These are phyloP conservation scores for Aulostomus chinensis DNA, from an alignment of 2,797 vertebrate genomes.

Conservation along the genomic window DNA sequence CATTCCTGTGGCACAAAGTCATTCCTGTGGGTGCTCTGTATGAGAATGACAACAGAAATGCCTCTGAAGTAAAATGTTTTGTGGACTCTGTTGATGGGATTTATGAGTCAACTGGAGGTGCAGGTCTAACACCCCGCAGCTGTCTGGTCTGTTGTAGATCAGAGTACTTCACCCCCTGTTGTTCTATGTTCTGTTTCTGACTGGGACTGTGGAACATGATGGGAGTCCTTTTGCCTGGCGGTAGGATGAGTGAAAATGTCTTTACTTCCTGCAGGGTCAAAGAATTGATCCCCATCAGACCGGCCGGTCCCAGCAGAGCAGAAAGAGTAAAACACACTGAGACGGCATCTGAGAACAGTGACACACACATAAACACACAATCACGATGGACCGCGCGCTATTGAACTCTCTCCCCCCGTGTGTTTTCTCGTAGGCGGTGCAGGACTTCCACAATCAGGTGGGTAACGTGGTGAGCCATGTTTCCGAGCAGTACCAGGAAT, in stretches of 20 bases:
- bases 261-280: conserved; percentile 77
- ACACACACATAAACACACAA: not conserved
- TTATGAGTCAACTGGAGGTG: not conserved
- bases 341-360: no score
- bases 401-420: not conserved
- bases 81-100: no score
- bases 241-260: not conserved
- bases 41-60: no score
- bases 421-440: conserved; percentile 82
- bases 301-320: conserved; percentile 77
- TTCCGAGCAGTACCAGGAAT: conserved; percentile 82
- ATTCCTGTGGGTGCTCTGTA: no score
- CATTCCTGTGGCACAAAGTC: no score
- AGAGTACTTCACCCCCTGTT: no score
- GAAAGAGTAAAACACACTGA: conserved; percentile 80
- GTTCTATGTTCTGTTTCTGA: not conserved
- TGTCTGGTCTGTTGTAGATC: no score
- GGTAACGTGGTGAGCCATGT: conserved; percentile 77
- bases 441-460: conserved; percentile 86
- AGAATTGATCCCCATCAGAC: conserved; percentile 82
- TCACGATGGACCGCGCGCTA: not conserved
- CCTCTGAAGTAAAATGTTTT: no score
- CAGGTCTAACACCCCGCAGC: not conserved
- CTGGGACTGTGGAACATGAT: not conserved
- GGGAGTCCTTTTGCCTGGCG: not conserved